Evolutionary conservation across 53 echinoderm and acorn worm species (phyloP), one percentile per base, ranked within the genome.

Genomic region (Stichopus horrens): DNA sequence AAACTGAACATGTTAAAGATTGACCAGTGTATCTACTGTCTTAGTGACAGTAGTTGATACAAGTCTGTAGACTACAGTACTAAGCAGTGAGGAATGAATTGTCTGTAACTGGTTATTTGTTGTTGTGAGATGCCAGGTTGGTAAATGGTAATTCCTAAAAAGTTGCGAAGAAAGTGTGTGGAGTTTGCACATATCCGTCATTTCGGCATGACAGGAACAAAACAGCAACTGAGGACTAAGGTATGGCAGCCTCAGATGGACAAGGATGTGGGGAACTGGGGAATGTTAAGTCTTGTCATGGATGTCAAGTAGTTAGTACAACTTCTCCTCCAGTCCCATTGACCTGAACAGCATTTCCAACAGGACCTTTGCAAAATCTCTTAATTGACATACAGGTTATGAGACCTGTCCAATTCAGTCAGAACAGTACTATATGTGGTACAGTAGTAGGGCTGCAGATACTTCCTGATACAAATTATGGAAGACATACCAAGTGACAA

Each of bases 231-330:
- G 13, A 76, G 94, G 73, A 94, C 90, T 58, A 94, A 94, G 53
- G 92, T 92, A 16, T 92, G 67, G 92, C 88, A 87, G 90, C 92
- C 92, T 57, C 21, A 60, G 18, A 71, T 92, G 77, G 92, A 86
- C 55, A 92, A 92, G 71, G 92, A 92, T 85, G 89, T 92, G 14
- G 86, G 86, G 74, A 92, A 68, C 8, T 90, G 11, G 67, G 11
- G 11, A 66, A 76, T 73, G 86, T 90, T 4, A 59, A 67, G 67
- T 11, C 11, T 11, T 66, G 18, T 14, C 67, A 66, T 18, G 0
- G 37, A 19, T 92, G 68, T 67, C 4, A 67, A n/a, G 21, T 76
- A 14, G 84, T 83, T 6, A 60, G 84, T 21, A 57, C 58, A 8
- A 83, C 7, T 1, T n/a, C 84, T 5, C 21, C 55, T 9, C 84